These are phyloP conservation scores for Bilobella aurantiaca DNA, from an alignment of 1,140 invertebrate species.

Conservation along the genomic window DNA sequence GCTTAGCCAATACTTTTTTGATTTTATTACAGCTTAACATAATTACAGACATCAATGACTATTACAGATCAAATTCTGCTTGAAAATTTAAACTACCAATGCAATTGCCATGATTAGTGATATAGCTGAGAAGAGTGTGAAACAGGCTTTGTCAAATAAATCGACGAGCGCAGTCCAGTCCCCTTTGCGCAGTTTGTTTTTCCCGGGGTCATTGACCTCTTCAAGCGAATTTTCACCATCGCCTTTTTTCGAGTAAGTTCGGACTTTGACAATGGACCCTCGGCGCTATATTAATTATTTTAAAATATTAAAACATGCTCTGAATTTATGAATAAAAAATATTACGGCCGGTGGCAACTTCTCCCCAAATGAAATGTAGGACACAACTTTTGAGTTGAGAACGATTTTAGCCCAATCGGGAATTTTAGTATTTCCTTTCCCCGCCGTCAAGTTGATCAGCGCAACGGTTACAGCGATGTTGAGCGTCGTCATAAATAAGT, in stretches of 20 bases:
- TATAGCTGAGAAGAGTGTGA: not conserved
- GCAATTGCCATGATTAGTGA: not conserved
- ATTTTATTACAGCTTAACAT: too few relatives aligned
- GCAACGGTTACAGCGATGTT: slow-evolving; percentile 18
- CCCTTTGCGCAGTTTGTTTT: not conserved
- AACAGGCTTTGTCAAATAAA: slow-evolving; percentile 1
- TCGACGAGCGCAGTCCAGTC: not conserved
- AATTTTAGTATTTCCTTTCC: not conserved
- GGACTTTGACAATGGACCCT: not conserved
- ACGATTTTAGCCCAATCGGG: slow-evolving; percentile 4
- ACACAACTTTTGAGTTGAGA: not conserved
- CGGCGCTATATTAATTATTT: not conserved
- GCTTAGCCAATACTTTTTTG: too few relatives aligned
- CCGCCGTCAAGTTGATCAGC: slow-evolving; percentile 5
- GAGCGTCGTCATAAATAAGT: slow-evolving; percentile 19
- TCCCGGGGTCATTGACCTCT: not conserved
- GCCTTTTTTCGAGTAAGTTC: not conserved
- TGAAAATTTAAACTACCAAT: not conserved
- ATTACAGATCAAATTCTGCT: too few relatives aligned
- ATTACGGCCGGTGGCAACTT: not conserved
- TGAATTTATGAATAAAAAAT: not conserved
- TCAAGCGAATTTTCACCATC: not conserved
- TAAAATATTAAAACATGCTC: not conserved
- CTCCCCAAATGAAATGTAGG: not conserved
- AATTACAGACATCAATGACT: too few relatives aligned